Evolutionary conservation across 2,888 invertebrate genomes (phyloP), one percentile per base, ranked within the genome.

Genomic region (Stictocephala bisonia): DNA sequence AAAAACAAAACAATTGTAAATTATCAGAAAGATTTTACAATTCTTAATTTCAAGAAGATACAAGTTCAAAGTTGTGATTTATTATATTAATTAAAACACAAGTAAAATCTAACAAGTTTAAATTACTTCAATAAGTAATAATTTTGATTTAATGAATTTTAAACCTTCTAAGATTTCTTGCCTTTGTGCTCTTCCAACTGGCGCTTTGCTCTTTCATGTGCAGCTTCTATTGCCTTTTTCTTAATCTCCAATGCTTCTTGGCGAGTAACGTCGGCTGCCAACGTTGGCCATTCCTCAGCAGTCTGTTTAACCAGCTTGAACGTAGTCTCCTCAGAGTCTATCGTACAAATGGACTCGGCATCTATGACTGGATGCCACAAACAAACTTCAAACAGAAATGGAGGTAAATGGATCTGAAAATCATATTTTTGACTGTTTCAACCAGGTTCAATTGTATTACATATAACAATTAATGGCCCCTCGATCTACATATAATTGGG

Each of bases 371-470:
- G 83, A 69, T 74, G 72, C 24, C 50, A 72, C n/a, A 93, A 84
- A 81, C 93, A 90, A 44, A 89, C 85, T 85, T 95, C 95, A 81
- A 93, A 91, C 72, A 93, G 85, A 81, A 89, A 93, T 3, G 92
- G 91, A 26, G 88, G 88, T 81, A 87, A 93, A 79, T 90, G 88
- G 0, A 90, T 90, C 88, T 88, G 76, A 9, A 80, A 80, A 75
- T 67, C 66, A 18, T 26, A 26, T 24, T 7, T 22, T 11, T 50
- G 3, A 24, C 1, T 64, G 18, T 51, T n/a, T 44, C 44, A 44
- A 44, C 44, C 44, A 44, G 15, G 15, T 9, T 35, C 11, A 11
- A 35, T 11, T 9, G 6, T 31, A 31, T 11, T 31, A 9, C 35
- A 31, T 31, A 31, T 9, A 9, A 31, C n/a, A n/a, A n/a, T n/a